phyloP scores from a whole-genome alignment of 2,113 vertebrate genomes.

The Dascyllus trimaculatus region DNA sequence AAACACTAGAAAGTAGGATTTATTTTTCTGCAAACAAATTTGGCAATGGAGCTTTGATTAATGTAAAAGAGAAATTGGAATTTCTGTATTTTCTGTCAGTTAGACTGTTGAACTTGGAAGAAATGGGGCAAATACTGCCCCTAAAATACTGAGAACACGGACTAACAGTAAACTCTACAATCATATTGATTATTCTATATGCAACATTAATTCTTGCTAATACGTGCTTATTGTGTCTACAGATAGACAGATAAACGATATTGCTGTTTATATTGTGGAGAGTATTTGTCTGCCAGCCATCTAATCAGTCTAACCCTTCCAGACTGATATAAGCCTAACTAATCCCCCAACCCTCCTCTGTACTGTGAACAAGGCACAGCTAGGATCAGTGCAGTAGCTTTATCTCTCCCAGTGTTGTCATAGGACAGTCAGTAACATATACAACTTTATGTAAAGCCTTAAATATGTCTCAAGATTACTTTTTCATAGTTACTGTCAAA shows the following conservation, averaged over 20 bases:
- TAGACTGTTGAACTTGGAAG: conserved; percentile 16
- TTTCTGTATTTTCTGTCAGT: not conserved
- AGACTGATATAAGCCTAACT: conserved; percentile 69
- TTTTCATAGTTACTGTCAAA: not conserved
- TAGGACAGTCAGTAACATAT: not conserved
- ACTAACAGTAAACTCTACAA: not conserved
- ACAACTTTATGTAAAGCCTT: not conserved
- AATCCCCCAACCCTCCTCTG: conserved; percentile 60
- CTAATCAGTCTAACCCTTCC: conserved; percentile 69
- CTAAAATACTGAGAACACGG: not conserved
- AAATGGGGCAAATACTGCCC: not conserved
- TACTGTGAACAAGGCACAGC: conserved; percentile 54
- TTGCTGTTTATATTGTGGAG: conserved; percentile 20
- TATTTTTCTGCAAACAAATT: too few relatives aligned
- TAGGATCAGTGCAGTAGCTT: not conserved
- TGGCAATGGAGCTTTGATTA: not conserved
- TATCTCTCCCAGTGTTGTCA: not conserved
- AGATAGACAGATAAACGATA: conserved; percentile 10
- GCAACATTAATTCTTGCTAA: conserved; percentile 6
- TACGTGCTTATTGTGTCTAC: not conserved
- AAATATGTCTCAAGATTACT: not conserved
- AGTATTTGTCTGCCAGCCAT: conserved; percentile 46
- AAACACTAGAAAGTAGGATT: too few relatives aligned
- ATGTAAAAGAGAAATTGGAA: conserved; percentile 13
- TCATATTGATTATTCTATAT: not conserved